These are phyloP conservation scores for Mactromeris polynyma DNA, from an alignment of 2,888 invertebrate species.

Conservation along the genomic window DNA sequence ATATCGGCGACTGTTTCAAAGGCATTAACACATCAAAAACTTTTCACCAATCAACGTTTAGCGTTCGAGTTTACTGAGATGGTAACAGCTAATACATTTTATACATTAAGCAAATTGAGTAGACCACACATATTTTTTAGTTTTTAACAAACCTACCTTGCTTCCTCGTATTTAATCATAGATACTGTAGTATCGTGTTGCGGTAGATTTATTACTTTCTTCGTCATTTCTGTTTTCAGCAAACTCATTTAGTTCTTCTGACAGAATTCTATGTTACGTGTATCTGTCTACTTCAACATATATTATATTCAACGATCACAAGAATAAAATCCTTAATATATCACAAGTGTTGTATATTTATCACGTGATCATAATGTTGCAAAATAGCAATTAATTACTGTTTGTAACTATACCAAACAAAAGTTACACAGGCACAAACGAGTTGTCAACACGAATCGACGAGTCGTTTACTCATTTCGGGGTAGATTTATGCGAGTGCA, in stretches of 20 bases:
- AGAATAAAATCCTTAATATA: neutral
- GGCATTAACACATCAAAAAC: no score
- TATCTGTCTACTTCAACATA: conserved; percentile 1
- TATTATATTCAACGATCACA: neutral
- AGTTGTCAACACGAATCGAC: neutral
- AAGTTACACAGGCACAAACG: neutral
- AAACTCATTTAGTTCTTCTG: neutral
- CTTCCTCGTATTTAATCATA: neutral
- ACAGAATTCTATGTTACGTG: neutral
- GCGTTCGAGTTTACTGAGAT: neutral
- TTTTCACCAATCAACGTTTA: neutral
- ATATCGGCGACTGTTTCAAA: no score
- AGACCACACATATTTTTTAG: neutral
- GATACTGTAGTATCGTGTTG: neutral
- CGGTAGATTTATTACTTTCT: neutral
- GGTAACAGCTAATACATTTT: neutral
- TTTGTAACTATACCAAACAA: neutral
- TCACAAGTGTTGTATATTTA: neutral
- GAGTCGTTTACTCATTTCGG: neutral
- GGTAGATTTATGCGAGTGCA: neutral
- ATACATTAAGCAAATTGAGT: neutral
- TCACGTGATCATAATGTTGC: neutral
- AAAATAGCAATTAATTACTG: neutral
- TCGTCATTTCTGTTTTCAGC: conserved; percentile 1
- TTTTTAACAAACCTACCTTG: neutral